These are phyloP conservation scores for Colletes gigas DNA, from an alignment of 1,140 invertebrate species.

Conservation along the genomic window DNA sequence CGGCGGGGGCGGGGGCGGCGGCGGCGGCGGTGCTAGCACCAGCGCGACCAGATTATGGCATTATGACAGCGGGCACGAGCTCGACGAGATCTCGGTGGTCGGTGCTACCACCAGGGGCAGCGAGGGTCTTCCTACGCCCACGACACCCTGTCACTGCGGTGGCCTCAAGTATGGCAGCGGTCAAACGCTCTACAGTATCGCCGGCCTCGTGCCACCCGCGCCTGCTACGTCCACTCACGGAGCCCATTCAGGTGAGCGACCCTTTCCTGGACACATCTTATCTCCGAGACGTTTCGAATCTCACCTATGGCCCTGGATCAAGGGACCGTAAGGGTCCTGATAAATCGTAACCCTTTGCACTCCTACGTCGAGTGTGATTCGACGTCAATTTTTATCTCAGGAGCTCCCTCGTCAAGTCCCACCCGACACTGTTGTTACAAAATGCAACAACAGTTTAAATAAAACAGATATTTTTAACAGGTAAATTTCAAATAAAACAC, in stretches of 20 bases:
- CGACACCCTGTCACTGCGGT: slow-evolving; percentile 80
- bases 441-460: no score
- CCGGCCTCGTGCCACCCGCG: slow-evolving; percentile 75
- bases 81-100: slow-evolving; percentile 90
- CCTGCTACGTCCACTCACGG: slow-evolving; percentile 70
- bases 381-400: no score
- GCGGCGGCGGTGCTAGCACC: slow-evolving; percentile 79
- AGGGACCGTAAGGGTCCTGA: no score
- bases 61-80: slow-evolving; percentile 85
- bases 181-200: slow-evolving; percentile 77
- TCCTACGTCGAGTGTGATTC: no score
- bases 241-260: slow-evolving; percentile 70
- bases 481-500: no score
- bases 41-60: slow-evolving; percentile 78
- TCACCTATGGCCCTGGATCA: no score
- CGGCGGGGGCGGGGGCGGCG: slow-evolving; percentile 73
- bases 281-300: no score
- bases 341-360: no score
- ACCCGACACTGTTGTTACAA: no score
- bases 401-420: no score
- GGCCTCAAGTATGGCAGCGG: slow-evolving; percentile 81
- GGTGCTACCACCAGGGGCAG: slow-evolving; percentile 83
- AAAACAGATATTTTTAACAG: no score
- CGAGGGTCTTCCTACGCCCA: slow-evolving; percentile 84
- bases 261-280: neutral